These are phyloP conservation scores for Onychomys torridus DNA, from an alignment of 2,797 vertebrate species.

Conservation along the genomic window DNA sequence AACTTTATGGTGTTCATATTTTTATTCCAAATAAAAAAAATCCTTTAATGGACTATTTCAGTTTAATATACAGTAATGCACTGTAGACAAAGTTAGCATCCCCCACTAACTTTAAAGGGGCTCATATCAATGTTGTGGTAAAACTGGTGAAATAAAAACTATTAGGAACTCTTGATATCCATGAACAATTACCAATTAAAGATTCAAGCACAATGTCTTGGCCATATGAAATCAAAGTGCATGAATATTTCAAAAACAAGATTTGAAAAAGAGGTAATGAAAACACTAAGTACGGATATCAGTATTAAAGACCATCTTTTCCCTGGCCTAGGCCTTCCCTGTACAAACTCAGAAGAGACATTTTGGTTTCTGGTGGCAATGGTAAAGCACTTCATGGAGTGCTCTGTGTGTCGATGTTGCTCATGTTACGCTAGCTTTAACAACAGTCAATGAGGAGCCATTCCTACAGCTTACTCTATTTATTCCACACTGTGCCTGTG, in stretches of 20 bases:
- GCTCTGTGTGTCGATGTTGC: constrained; percentile 81
- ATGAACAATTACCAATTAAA: constrained; percentile 23
- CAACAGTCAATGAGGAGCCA: constrained; percentile 88
- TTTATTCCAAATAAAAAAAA: constrained; percentile 84
- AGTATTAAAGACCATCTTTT: constrained; percentile 80
- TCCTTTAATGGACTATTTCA: constrained; percentile 80
- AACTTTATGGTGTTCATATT: constrained; percentile 84
- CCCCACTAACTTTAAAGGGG: constrained; percentile 73
- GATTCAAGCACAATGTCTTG: constrained; percentile 78
- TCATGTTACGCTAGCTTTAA: constrained; percentile 85
- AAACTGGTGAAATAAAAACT: constrained; percentile 62
- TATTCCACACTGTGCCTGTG: constrained; percentile 89
- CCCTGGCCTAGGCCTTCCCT: constrained; percentile 86
- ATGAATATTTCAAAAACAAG: constrained; percentile 83
- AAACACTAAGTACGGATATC: constrained; percentile 82
- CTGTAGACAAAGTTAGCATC: constrained; percentile 77
- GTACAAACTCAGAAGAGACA: constrained; percentile 85
- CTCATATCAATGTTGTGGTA: constrained; percentile 75
- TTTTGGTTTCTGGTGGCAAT: constrained; percentile 84
- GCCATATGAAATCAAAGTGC: constrained; percentile 76
- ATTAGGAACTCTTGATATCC: constrained; percentile 45
- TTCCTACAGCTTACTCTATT: constrained; percentile 89
- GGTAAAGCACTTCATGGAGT: constrained; percentile 85
- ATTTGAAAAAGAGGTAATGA: constrained; percentile 82
- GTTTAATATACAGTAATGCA: constrained; percentile 83